Evolutionary conservation across 1,140 invertebrate species (phyloP).

Genomic region (Monomorium pharaonis): DNA sequence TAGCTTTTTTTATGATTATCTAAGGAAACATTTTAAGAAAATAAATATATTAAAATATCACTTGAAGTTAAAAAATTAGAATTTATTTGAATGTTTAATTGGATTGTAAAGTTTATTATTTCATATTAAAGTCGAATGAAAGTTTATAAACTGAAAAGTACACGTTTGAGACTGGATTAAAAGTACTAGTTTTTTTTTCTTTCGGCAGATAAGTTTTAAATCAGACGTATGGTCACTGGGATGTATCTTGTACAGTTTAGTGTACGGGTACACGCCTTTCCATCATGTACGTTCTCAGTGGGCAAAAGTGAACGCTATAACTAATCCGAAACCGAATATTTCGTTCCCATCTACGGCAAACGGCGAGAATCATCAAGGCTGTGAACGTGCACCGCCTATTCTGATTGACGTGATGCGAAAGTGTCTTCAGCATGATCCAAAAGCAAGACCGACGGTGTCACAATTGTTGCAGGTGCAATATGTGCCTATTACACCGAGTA

Average conservation of each 20-base stretch:
- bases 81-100: background rate
- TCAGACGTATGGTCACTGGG: constrained; percentile 99
- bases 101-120: background rate
- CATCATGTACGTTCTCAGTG: constrained; percentile 91
- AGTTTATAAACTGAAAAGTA: constrained; percentile 6
- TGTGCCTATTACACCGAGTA: constrained; percentile 66
- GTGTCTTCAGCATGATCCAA: constrained; percentile 90
- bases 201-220: constrained; percentile 93
- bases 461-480: constrained; percentile 90
- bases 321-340: constrained; percentile 91
- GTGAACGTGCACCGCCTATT: constrained; percentile 79
- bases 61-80: background rate
- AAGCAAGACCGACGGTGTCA: constrained; percentile 89
- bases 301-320: constrained; percentile 93
- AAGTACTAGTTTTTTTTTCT: background rate
- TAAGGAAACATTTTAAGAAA: background rate
- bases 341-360: constrained; percentile 87
- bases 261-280: constrained; percentile 97
- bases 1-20: constrained; percentile 33
- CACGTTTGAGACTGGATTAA: background rate
- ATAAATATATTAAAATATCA: background rate
- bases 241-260: constrained; percentile 97
- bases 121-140: background rate
- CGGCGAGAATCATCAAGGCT: background rate
- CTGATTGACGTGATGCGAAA: constrained; percentile 87